Evolutionary conservation across 2,888 invertebrate species (phyloP), one percentile per base, ranked within the genome.

Genomic region (Acronicta leporina): DNA sequence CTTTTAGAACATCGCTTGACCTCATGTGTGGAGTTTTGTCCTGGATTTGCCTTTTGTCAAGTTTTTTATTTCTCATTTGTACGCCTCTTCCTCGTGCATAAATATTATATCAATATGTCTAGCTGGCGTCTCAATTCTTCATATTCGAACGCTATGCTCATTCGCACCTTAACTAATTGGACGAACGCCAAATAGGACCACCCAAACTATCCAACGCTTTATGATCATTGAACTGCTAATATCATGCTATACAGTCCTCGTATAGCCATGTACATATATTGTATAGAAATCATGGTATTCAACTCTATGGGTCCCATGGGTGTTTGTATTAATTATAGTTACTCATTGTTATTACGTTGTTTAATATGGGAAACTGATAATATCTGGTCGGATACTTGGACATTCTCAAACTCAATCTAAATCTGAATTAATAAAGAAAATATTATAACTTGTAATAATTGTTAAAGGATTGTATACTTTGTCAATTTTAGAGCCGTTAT

Each of bases 161-260:
- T 79, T 86, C 75, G 79, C 88, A 87, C 85, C 86, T 87, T 84
- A 80, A 80, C 80, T 82, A 75, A 82, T 81, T 89, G 89, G 89
- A 80, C 30, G 13, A 14, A 15, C 63, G 88, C 89, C 88, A 89
- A 81, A 75, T 58, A 76, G 68, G 79, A 84, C 81, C 84, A 83
- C 81, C 76, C 81, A 80, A 73, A 76, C 77, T 80, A 83, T 75
- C 80, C 78, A 75, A 68, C 65, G 71, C 61, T 79, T 74, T 73
- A 76, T 63, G 69, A 78, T 77, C 81, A 80, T 82, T 78, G 71
- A 77, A 77, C 72, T 67, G 65, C 74, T 75, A 73, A 77, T 74
- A 68, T 45, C 44, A 67, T 58, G 53, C 50, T 69, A 52, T 65
- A 66, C 30, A 59, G 45, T 44, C 51, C 9, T 9, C 43, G 14